Base-by-base conservation (phyloP, 1,140 invertebrate species). In the Neodiprion lecontei region DNA sequence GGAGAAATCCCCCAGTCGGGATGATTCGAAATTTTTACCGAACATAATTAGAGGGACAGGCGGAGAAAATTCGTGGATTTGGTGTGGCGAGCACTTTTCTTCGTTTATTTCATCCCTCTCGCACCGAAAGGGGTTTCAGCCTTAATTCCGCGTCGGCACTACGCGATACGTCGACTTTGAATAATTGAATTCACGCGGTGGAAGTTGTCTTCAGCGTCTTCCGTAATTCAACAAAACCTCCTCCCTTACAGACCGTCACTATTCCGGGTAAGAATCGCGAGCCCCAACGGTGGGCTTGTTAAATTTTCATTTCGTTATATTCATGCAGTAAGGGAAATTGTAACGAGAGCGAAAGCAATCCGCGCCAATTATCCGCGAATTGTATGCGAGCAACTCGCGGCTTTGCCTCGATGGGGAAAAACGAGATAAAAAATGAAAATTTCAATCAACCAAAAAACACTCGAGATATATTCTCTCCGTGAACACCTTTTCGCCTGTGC, bases 311-410 rank as follows among this genome's bases (percentile, higher is more conserved):
- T 61, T 61, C 0, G 2, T 40, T 40, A 40, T 40, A 40, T 40
- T 40, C 28, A 40, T 40, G 1, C 28, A 40, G 28, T 40, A 5
- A 40, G 28, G 28, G 53, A 61, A 61, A 14, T 61, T 17, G 53
- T 17, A 61, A 17, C 53, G 11, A 61, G 53, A 61, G 53, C 0
- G 9, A 61, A 61, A 61, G 11, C 11, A 61, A 61, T 17, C n/a
- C 5, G 53, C 53, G 53, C n/a, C 53, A 61, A 61, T 61, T 61
- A 61, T 61, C n/a, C 53, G 53, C 53, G 53, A 61, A 61, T 61
- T 61, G 28, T 40, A 40, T 40, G 28, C 28, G 28, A 40, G 5
- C 28, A 40, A 40, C 28, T 40, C 28, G 28, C 28, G 5, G 5
- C 28, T 40, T 40, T 5, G 9, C 9, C n/a, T 61, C 53, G 53